A percentile compares a stretch with the other conserved stretches of the same genome.
Evolutionary conservation across 2,888 invertebrate species (phyloP).

Genomic region (Dromius quadrimaculatus): DNA sequence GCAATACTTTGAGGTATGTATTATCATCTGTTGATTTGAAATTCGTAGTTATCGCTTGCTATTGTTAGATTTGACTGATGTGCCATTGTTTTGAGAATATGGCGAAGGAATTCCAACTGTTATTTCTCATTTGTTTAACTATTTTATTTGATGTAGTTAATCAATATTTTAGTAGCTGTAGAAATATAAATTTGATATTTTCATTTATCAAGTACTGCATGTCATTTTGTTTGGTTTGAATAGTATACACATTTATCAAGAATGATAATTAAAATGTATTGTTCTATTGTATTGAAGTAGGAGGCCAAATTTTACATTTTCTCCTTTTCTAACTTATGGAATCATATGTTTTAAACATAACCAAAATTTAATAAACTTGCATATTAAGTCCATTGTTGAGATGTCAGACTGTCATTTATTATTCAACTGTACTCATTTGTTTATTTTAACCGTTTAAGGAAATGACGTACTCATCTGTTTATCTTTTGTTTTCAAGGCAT

Average conservation of each 20-base stretch:
- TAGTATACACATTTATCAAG: slow-evolving; percentile 13
- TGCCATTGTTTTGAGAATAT: slow-evolving; percentile 48
- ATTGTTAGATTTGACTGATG: slow-evolving; percentile 39
- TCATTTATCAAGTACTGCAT: not conserved
- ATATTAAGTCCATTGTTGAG: slow-evolving; percentile 14
- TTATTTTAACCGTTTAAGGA: not conserved
- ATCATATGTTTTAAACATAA: slow-evolving; percentile 9
- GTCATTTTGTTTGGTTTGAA: too few relatives aligned
- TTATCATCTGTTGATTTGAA: slow-evolving; percentile 20
- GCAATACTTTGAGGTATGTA: not conserved
- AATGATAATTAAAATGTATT: slow-evolving; percentile 10
- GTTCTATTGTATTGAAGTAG: slow-evolving; percentile 2
- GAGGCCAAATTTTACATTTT: not conserved
- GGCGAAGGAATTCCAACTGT: slow-evolving; percentile 34
- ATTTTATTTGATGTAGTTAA: not conserved
- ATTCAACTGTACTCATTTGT: not conserved
- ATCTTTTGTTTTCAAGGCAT: slow-evolving; percentile 6
- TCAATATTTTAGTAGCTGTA: not conserved
- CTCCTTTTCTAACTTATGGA: not conserved
- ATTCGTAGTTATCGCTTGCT: slow-evolving; percentile 38
- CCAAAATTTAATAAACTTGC: not conserved
- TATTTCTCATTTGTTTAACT: not conserved
- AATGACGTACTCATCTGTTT: not conserved
- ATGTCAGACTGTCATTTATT: not conserved
- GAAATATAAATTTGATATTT: not conserved